Evolutionary conservation across 2,113 vertebrate species (phyloP).

Genomic region (Tragelaphus scriptus): DNA sequence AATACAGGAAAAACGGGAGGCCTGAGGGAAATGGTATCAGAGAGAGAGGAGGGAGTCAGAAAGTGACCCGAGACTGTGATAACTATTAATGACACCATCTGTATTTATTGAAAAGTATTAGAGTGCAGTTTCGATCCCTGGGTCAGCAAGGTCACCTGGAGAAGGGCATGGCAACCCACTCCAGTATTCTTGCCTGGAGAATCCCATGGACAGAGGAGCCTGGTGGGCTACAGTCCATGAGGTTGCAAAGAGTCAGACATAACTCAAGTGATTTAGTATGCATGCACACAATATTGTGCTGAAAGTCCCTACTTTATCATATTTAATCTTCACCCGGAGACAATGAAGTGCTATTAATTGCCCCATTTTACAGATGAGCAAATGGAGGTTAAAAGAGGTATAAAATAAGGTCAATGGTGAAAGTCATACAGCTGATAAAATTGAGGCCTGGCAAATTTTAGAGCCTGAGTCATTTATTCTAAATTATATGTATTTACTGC

Average conservation of each 20-base stretch:
- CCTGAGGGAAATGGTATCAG: background rate
- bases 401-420: background rate
- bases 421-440: background rate
- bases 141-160: background rate
- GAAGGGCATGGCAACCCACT: background rate
- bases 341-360: background rate
- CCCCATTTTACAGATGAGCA: conserved; percentile 3
- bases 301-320: background rate
- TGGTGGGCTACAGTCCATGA: background rate
- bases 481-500: background rate
- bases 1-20: background rate
- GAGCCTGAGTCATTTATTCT: background rate
- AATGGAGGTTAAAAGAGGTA: background rate
- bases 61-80: background rate
- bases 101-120: background rate
- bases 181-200: background rate
- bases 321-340: background rate
- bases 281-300: background rate
- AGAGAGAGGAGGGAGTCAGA: background rate
- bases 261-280: background rate
- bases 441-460: background rate
- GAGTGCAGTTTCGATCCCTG: background rate
- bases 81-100: background rate
- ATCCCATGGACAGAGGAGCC: background rate
- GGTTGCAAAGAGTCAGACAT: background rate